phyloP scores from a whole-genome alignment of 1,140 invertebrate species.

The Saxidomus purpurata region DNA sequence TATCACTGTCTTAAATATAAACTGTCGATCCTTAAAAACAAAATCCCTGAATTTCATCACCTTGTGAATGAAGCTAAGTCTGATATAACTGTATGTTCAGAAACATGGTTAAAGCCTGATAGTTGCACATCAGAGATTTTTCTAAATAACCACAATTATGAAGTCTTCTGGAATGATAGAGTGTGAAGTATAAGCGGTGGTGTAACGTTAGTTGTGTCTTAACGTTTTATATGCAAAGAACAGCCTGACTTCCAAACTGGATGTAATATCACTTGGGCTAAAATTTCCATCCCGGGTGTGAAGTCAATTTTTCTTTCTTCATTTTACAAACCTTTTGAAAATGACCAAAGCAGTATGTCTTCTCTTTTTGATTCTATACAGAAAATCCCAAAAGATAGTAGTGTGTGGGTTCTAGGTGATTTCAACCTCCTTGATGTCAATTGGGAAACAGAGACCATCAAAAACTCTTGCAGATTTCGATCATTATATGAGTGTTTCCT shows the following conservation, averaged over 20 bases:
- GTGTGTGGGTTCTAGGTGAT: too few species aligned
- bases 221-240: slow-evolving; percentile 1
- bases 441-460: too few species aligned
- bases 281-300: neutral
- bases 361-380: too few species aligned
- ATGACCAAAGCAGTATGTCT: neutral
- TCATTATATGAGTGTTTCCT: too few species aligned
- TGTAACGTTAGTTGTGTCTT: neutral
- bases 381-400: too few species aligned
- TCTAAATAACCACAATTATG: neutral
- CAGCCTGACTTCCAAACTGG: neutral
- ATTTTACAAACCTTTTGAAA: neutral
- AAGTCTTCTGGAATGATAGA: slow-evolving; percentile 31
- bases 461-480: too few species aligned
- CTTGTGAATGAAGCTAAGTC: neutral
- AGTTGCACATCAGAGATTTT: neutral
- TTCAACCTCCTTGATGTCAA: too few species aligned
- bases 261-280: too few species aligned
- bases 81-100: neutral
- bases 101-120: too few species aligned
- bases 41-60: neutral
- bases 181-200: neutral
- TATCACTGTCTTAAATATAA: neutral
- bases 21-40: neutral
- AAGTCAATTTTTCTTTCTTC: neutral